Evolutionary conservation across 2,113 vertebrate species (phyloP).

Genomic region (Marmota monax): DNA sequence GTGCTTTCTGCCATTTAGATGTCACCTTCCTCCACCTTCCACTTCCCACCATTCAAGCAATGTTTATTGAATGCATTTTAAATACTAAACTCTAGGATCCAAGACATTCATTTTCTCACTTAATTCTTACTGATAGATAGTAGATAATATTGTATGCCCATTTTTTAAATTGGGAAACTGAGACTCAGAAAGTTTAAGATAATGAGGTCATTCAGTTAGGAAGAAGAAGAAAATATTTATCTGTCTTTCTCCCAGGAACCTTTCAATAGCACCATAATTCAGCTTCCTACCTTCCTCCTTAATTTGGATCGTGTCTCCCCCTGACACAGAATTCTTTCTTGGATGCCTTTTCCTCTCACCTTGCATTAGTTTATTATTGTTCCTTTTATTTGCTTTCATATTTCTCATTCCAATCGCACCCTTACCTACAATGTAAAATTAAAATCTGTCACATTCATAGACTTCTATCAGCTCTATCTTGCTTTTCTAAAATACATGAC

Average conservation of each 20-base stretch:
- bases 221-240: background rate
- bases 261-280: background rate
- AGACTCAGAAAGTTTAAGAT: background rate
- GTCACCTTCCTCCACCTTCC: background rate
- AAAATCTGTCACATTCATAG: background rate
- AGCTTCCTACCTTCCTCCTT: background rate
- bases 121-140: background rate
- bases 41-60: background rate
- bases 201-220: background rate
- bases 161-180: background rate
- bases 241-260: background rate
- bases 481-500: background rate
- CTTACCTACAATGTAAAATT: background rate
- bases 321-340: constrained; percentile 4
- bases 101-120: background rate
- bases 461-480: background rate
- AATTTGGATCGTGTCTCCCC: background rate
- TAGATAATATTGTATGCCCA: background rate
- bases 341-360: background rate
- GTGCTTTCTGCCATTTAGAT: background rate
- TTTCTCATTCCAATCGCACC: background rate
- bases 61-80: background rate
- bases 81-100: background rate
- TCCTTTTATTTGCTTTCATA: background rate
- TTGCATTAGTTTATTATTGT: background rate